Percentiles rank a stretch among this genome's conserved stretches.
Conservation (phyloP, 2,888 invertebrate species). For the Gibbula magus region DNA sequence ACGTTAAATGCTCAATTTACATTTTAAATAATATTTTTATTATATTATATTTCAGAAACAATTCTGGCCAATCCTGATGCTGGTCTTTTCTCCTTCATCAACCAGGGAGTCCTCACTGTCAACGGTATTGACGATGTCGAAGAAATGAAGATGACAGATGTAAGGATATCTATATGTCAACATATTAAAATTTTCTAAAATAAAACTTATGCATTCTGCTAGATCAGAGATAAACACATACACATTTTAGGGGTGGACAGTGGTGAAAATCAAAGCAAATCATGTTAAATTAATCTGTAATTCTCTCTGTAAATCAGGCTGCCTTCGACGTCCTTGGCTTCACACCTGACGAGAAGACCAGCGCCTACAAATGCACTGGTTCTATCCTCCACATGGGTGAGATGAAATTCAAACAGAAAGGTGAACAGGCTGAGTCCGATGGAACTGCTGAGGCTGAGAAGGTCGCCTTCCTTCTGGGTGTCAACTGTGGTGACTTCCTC, state of each 20-base stretch:
- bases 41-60: constrained; percentile 82
- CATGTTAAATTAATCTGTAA: too few species aligned
- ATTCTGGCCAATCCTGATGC: constrained; percentile 89
- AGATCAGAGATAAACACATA: too few species aligned
- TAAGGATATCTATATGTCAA: too few species aligned
- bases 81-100: constrained; percentile 86
- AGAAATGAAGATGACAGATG: constrained; percentile 82
- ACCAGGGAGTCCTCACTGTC: constrained; percentile 96
- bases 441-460: constrained; percentile 85
- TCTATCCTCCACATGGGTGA: constrained; percentile 99
- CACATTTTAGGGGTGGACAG: too few species aligned
- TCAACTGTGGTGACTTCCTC: constrained; percentile 90
- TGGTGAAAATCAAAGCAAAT: too few species aligned
- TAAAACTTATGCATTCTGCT: too few species aligned
- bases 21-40: too few species aligned
- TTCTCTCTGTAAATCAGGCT: too few species aligned
- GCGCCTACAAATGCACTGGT: constrained; percentile 98
- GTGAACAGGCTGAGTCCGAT: constrained; percentile 86
- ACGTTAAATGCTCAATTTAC: too few species aligned
- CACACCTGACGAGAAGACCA: constrained; percentile 92
- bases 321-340: constrained; percentile 99
- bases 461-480: constrained; percentile 92
- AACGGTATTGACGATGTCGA: constrained; percentile 96
- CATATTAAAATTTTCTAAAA: too few species aligned
- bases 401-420: constrained; percentile 99